A percentile compares a stretch with the other conserved stretches of the same genome.
These are phyloP conservation scores for Drosophila lowei DNA, from an alignment of 1,140 invertebrate genomes.

Conservation along the genomic window DNA sequence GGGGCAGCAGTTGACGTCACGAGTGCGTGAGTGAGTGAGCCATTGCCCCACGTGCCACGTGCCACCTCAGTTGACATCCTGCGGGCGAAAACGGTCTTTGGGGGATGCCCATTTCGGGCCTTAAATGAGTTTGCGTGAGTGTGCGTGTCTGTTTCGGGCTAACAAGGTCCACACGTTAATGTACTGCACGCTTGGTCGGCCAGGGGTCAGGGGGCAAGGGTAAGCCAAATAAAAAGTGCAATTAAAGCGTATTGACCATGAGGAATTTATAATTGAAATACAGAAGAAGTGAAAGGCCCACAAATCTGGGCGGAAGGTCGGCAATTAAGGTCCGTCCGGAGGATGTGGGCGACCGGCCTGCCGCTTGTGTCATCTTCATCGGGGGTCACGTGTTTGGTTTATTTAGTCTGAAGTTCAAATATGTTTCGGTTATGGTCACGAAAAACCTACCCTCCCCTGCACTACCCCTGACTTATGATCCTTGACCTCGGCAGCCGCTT, in stretches of 20 bases:
- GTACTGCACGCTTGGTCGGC: constrained; percentile 49
- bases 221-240: constrained; percentile 69
- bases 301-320: constrained; percentile 58
- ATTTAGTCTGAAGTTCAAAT: constrained; percentile 36
- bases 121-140: constrained; percentile 66
- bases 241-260: constrained; percentile 81
- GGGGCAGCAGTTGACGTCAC: too few species aligned
- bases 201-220: constrained; percentile 5
- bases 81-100: constrained; percentile 38
- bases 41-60: too few species aligned
- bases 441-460: constrained; percentile 11
- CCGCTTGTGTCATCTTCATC: constrained; percentile 69
- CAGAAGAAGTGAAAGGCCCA: constrained; percentile 38
- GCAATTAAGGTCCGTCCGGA: constrained; percentile 59
- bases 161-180: constrained; percentile 55
- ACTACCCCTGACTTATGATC: constrained; percentile 36
- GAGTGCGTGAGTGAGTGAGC: too few species aligned
- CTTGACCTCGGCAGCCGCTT: constrained; percentile 4
- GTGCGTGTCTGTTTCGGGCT: constrained; percentile 12
- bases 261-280: constrained; percentile 80
- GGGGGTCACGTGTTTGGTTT: constrained; percentile 49
- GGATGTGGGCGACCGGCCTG: constrained; percentile 29
- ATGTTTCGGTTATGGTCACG: constrained; percentile 39
- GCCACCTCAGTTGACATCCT: constrained; percentile 26
- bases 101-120: constrained; percentile 61